Conservation (phyloP, 2,888 invertebrate genomes). For the Tuta absoluta region DNA sequence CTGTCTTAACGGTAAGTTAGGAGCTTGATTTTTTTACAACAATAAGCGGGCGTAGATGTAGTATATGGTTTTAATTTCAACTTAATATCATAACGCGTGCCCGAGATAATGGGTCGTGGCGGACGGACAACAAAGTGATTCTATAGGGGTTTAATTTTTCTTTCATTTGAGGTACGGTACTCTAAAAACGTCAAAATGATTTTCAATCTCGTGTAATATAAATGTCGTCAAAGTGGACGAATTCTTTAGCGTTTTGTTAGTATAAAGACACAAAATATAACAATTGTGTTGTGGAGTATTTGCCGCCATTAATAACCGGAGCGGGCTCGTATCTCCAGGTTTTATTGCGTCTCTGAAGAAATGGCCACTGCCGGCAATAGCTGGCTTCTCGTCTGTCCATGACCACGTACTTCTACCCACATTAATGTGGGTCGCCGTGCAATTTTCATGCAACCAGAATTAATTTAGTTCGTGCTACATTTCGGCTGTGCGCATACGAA, state of each 20-base stretch:
- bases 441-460: constrained; percentile 41
- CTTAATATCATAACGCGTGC: no score
- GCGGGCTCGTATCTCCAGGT: constrained; percentile 1
- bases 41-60: no score
- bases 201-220: not conserved
- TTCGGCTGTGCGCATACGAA: constrained; percentile 27
- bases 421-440: constrained; percentile 40
- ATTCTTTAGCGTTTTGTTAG: not conserved
- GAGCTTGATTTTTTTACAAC: no score
- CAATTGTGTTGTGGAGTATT: not conserved
- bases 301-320: constrained; percentile 11
- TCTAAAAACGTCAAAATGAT: no score
- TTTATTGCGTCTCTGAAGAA: constrained; percentile 27
- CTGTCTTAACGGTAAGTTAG: no score
- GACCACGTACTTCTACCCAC: constrained; percentile 38
- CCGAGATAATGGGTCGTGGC: no score
- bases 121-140: no score
- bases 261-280: constrained; percentile 4
- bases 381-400: constrained; percentile 30
- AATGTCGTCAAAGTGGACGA: not conserved
- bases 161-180: no score
- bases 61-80: no score
- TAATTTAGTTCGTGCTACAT: constrained; percentile 38
- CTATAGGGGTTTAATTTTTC: no score
- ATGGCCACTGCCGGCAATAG: constrained; percentile 38